Evolutionary conservation across 1,140 invertebrate genomes (phyloP), one percentile per base, ranked within the genome.

Genomic region (Bombyx mandarina): DNA sequence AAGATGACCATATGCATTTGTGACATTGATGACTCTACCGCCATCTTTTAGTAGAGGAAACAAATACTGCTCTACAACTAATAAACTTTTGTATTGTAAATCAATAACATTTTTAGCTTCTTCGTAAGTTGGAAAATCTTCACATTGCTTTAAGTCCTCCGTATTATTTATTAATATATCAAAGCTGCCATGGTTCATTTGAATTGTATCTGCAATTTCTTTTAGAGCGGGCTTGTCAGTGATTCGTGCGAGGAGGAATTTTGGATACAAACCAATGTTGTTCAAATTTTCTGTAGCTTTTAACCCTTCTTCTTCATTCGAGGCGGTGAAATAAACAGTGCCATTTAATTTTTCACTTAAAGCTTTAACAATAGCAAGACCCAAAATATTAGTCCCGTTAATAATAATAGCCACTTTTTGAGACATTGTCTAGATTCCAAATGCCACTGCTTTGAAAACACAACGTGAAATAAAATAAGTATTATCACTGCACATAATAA

Each of bases 141-240:
- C 73, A 49, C 78, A 67, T 84, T 89, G 93, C 73, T 91, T 95
- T 47, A 93, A 91, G 61, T 96, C 94, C 0, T 90, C 95, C 52
- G 95, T 95, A 89, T 97, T 97, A 79, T 96, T 97, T 1, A 97
- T 90, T 8, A 97, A 79, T 35, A 96, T 74, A 88, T 97, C 95
- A 6, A 97, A 69, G 4, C 94, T 93, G 9, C 91, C 91, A 77
- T 97, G 90, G 54, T 89, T 90, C 50, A 86, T 73, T 75, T 91
- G 87, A 0, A 97, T 72, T 71, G 88, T 91, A 55, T 91, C 77
- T 0, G 85, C 77, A 18, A 95, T 89, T 12, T 67, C 73, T 8
- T 88, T 73, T 42, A 94, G 88, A 71, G 91, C 94, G n/a, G 89
- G 72, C 12, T 72, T 63, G 66, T 92, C 79, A 63, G 83, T 89